A percentile compares a stretch with the other conserved stretches of the same genome.
Conservation (phyloP, 2,797 vertebrate genomes). For the Rallus crepitans region DNA sequence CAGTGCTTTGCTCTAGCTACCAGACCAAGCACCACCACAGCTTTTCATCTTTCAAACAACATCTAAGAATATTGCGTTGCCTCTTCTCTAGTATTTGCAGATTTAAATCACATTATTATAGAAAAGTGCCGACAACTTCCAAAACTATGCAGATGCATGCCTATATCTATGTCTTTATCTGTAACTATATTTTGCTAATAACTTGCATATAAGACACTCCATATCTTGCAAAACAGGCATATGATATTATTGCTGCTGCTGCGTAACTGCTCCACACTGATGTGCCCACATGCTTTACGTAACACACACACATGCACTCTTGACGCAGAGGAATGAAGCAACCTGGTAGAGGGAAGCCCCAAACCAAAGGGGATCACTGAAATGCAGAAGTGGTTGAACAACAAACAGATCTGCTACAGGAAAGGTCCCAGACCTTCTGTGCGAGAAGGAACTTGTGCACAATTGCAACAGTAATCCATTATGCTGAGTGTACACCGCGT, state of each 20-base stretch:
- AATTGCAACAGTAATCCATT: background rate
- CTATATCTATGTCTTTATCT: background rate
- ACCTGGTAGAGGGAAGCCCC: background rate
- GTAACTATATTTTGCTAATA: background rate
- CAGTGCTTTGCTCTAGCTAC: background rate
- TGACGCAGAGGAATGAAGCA: background rate
- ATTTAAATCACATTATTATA: background rate
- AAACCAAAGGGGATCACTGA: background rate
- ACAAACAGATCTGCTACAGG: background rate
- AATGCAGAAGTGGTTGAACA: slow-evolving; percentile 21
- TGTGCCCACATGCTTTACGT: background rate
- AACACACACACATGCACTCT: background rate
- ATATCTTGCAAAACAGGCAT: background rate
- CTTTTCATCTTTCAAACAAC: background rate
- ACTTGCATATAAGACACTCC: background rate
- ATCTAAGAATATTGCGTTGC: background rate
- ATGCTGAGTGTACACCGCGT: background rate
- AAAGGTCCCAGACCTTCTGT: slow-evolving; percentile 15
- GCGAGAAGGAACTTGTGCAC: background rate
- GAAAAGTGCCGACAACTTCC: background rate
- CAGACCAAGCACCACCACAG: background rate
- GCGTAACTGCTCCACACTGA: background rate
- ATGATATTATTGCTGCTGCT: background rate
- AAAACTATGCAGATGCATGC: background rate
- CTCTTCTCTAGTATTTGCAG: background rate